A percentile compares a stretch with the other conserved stretches of the same genome.
These are phyloP conservation scores for Plecotus auritus DNA, from an alignment of 2,113 vertebrate genomes.

Conservation along the genomic window DNA sequence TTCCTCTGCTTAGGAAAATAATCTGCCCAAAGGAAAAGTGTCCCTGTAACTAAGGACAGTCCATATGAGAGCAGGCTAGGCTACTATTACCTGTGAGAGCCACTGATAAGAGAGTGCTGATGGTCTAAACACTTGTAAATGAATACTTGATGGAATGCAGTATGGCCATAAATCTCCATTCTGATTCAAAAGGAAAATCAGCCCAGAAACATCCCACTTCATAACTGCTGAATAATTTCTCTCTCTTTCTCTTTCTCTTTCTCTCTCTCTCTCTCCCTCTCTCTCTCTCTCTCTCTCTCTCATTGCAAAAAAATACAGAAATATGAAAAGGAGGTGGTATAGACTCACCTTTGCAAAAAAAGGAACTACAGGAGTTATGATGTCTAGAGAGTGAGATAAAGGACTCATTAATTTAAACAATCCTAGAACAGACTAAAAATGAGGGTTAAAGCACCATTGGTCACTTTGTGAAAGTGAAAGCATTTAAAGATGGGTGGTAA, in stretches of 20 bases:
- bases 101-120: not conserved
- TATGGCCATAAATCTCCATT: not conserved
- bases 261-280: not conserved
- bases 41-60: not conserved
- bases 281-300: not conserved
- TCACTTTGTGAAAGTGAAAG: not conserved
- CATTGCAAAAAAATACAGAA: not conserved
- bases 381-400: not conserved
- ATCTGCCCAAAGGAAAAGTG: not conserved
- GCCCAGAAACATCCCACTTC: not conserved
- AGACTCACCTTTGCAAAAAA: not conserved
- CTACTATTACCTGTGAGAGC: not conserved
- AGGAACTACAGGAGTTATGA: not conserved
- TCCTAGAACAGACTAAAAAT: not conserved
- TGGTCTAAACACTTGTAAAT: not conserved
- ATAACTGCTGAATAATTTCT: not conserved
- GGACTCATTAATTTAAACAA: not conserved
- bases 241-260: no score
- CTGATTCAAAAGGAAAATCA: conserved; percentile 19
- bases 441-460: not conserved
- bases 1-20: not conserved
- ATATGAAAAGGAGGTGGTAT: not conserved
- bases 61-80: not conserved
- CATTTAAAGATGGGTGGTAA: not conserved
- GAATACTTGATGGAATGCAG: not conserved